Evolutionary conservation across 2,888 invertebrate genomes (phyloP), one percentile per base, ranked within the genome.

Genomic region (Apocheima hispidaria): DNA sequence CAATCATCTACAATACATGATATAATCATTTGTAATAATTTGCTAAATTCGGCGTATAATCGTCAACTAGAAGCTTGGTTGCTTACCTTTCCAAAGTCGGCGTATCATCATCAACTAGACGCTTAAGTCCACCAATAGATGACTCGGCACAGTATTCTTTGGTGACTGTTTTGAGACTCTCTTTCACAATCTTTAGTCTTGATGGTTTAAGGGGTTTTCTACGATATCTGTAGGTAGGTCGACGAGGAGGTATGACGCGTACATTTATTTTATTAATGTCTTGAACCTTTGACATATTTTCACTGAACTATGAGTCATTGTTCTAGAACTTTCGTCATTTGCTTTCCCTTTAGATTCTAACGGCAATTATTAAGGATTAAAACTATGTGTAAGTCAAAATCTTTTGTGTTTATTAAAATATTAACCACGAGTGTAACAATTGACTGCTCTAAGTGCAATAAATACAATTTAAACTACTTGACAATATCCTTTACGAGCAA

Each of bases 101-200:
- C 36, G 87, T 86, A 30, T 82, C 83, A 9, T 83, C 81, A 66
- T 86, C 80, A 16, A 92, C 92, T 2, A 93, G 79, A 69, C 92
- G 88, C 60, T 91, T 91, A 4, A 93, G 82, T 2, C 93, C 93
- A 64, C 88, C 85, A 36, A 93, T 92, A 1, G 93, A 92, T 7
- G 93, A 92, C 67, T 92, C 91, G 12, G 81, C 73, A 56, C 93
- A 93, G 74, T 93, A 93, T 63, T 91, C 85, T 69, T 78, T 90
- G 64, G 82, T 81, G 23, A 92, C 77, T 1, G 75, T 72, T 67
- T 82, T 88, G 7, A 90, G 10, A 62, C 90, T 88, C 28, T 82
- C 78, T 66, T 81, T 84, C 1, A 89, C 63, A n/a, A 79, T 76
- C 30, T 79, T 70, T 6, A 76, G 46, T 56, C 81, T 81, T 0